Percentiles rank a stretch among this genome's conserved stretches.
These are phyloP conservation scores for Lathronympha strigana DNA, from an alignment of 2,888 invertebrate species.

Conservation along the genomic window DNA sequence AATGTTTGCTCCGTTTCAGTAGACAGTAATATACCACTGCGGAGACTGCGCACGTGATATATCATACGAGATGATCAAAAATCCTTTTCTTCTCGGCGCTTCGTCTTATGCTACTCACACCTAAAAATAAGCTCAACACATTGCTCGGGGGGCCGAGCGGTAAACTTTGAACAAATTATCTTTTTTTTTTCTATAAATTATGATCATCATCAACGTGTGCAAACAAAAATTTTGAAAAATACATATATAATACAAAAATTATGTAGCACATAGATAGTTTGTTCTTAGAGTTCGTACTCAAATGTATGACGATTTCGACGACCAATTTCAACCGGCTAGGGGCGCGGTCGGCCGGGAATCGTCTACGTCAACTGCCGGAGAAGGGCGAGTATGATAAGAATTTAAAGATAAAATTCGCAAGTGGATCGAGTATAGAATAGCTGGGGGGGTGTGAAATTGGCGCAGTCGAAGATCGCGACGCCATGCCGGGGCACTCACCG, in stretches of 20 bases:
- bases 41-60: conserved; percentile 70
- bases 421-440: conserved; percentile 40
- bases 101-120: conserved; percentile 75
- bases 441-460: conserved; percentile 62
- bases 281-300: conserved; percentile 69
- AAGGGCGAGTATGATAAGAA: not conserved
- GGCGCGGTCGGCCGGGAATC: conserved; percentile 29
- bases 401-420: conserved; percentile 11
- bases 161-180: conserved; percentile 83
- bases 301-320: conserved; percentile 67
- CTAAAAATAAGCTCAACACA: conserved; percentile 82
- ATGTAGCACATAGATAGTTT: conserved; percentile 72
- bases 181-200: conserved; percentile 51
- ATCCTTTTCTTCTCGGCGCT: conserved; percentile 85
- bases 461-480: conserved; percentile 56
- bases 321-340: conserved; percentile 67
- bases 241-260: conserved; percentile 52
- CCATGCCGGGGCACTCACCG: conserved; percentile 67
- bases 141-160: conserved; percentile 65
- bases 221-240: conserved; percentile 55
- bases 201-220: conserved; percentile 53
- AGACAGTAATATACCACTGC: conserved; percentile 73
- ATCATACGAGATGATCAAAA: conserved; percentile 86
- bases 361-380: conserved; percentile 12
- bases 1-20: conserved; percentile 83